phyloP scores from a whole-genome alignment of 1,140 invertebrate genomes.

The Branchinecta lynchi region DNA sequence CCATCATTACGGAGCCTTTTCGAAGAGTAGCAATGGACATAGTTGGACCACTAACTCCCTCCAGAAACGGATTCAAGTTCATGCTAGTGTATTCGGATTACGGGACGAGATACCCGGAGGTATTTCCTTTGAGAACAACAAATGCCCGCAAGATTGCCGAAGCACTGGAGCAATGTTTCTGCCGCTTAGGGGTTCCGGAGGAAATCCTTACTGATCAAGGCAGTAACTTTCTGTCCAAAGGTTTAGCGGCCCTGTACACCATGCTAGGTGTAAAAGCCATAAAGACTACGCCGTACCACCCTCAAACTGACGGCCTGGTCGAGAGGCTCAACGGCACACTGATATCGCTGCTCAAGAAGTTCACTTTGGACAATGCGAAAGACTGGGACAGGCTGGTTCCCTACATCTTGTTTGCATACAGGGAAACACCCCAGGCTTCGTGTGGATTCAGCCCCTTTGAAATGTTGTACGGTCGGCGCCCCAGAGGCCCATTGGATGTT shows the following conservation, averaged over 20 bases:
- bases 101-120: conserved; percentile 27
- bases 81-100: conserved; percentile 28
- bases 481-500: conserved; percentile 15
- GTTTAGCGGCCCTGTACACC: conserved; percentile 20
- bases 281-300: conserved; percentile 18
- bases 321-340: conserved; percentile 25
- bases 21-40: conserved; percentile 21
- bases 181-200: conserved; percentile 27
- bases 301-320: no score
- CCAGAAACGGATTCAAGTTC: conserved; percentile 23
- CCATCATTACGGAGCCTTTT: conserved; percentile 11
- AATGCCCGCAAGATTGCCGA: conserved; percentile 25
- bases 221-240: conserved; percentile 19
- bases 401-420: no score
- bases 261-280: conserved; percentile 21
- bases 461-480: conserved; percentile 32
- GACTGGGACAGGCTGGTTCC: no score
- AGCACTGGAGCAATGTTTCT: conserved; percentile 24
- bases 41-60: conserved; percentile 21
- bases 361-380: not conserved
- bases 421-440: conserved; percentile 25
- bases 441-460: conserved; percentile 32
- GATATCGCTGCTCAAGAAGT: conserved; percentile 19
- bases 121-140: conserved; percentile 24
- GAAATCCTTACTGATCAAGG: conserved; percentile 26